phyloP scores from a whole-genome alignment of 2,113 vertebrate genomes.

The Mohoua ochrocephala region DNA sequence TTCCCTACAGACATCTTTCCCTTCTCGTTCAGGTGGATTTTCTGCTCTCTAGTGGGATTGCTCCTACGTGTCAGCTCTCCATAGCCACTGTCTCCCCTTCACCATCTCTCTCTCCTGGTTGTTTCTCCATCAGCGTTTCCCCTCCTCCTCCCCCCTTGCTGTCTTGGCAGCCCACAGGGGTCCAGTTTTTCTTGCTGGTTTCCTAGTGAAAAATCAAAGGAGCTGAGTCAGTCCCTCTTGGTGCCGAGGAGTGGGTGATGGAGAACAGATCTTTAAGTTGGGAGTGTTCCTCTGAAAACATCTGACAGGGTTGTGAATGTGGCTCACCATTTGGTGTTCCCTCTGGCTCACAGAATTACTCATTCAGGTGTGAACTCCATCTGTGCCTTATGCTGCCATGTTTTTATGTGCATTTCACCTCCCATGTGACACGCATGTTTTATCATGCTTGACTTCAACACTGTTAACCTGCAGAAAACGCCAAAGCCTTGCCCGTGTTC shows the following conservation, averaged over 20 bases:
- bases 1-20: not conserved
- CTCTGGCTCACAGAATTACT: not conserved
- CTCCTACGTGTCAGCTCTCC: not conserved
- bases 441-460: not conserved
- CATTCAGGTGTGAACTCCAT: not conserved
- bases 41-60: not conserved
- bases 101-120: not conserved
- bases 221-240: not conserved
- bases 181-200: not conserved
- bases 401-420: not conserved
- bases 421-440: rapidly evolving
- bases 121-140: not conserved
- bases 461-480: not conserved
- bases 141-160: rapidly evolving
- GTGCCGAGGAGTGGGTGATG: not conserved
- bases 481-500: not conserved
- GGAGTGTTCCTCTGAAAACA: not conserved
- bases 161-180: not conserved
- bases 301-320: not conserved
- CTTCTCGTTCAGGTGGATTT: not conserved
- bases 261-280: not conserved
- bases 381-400: not conserved
- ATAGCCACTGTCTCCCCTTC: not conserved
- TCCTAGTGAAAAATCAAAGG: not conserved
- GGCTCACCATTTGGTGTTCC: not conserved